phyloP scores from a whole-genome alignment of 2,797 vertebrate genomes.

The Neostethus bicornis region DNA sequence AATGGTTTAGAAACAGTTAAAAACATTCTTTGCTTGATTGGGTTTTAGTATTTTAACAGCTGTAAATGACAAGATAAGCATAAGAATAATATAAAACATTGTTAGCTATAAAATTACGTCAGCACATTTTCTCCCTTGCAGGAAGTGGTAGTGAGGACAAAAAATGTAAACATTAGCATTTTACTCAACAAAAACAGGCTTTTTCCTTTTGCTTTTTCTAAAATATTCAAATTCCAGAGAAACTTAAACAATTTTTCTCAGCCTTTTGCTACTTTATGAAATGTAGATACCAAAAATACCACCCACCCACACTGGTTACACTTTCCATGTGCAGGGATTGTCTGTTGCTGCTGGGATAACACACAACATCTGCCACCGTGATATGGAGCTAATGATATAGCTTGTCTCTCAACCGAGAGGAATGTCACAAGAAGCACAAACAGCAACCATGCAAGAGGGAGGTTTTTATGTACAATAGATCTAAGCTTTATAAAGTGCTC shows the following conservation, averaged over 20 bases:
- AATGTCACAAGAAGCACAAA: conserved; percentile 10
- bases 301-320: conserved; percentile 17
- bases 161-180: neutral
- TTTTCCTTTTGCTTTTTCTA: neutral
- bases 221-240: neutral
- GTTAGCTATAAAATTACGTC: no score
- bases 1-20: no score
- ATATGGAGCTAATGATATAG: conserved; percentile 26
- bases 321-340: conserved; percentile 25
- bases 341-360: conserved; percentile 16
- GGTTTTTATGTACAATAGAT: neutral
- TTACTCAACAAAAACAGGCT: no score
- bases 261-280: neutral
- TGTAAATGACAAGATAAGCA: no score
- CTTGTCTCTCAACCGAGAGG: conserved; percentile 14
- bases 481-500: no score
- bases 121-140: neutral
- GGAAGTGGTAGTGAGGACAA: neutral
- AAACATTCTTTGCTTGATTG: no score
- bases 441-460: neutral
- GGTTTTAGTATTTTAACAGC: no score
- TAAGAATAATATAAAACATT: no score
- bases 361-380: conserved; percentile 14
- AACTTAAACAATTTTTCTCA: neutral
- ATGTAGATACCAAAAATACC: neutral